These are phyloP conservation scores for Clarias laeviceps DNA, from an alignment of 2,797 vertebrate genomes.

Conservation along the genomic window DNA sequence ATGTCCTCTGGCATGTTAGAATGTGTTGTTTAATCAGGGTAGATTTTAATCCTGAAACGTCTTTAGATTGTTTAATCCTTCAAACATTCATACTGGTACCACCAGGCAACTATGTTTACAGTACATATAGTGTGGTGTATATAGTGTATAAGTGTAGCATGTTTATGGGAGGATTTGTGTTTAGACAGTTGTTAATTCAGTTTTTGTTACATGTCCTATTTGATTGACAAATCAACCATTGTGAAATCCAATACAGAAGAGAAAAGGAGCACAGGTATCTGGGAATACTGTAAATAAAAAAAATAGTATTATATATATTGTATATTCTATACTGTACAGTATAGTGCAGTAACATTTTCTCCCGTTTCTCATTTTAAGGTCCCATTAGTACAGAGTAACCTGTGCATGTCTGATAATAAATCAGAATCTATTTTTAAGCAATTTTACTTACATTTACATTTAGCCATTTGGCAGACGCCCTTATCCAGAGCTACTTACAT, in stretches of 20 bases:
- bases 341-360: not conserved
- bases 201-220: not conserved
- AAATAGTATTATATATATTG: not conserved
- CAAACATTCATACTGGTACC: not conserved
- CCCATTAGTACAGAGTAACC: not conserved
- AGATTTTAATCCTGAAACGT: not conserved
- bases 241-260: not conserved
- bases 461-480: too few species aligned
- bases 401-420: not conserved
- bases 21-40: not conserved
- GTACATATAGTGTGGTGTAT: not conserved
- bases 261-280: not conserved
- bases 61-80: not conserved
- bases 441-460: not conserved
- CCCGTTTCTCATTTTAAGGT: not conserved
- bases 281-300: not conserved
- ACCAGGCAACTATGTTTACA: too few species aligned
- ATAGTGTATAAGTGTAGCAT: not conserved
- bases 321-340: too few species aligned
- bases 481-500: too few species aligned
- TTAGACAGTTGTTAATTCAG: not conserved
- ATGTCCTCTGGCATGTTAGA: slow-evolving; percentile 11
- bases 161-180: not conserved
- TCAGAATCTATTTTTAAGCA: not conserved
- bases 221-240: not conserved